Conservation (phyloP, 2,797 vertebrate species). For the Gambelia wislizenii region DNA sequence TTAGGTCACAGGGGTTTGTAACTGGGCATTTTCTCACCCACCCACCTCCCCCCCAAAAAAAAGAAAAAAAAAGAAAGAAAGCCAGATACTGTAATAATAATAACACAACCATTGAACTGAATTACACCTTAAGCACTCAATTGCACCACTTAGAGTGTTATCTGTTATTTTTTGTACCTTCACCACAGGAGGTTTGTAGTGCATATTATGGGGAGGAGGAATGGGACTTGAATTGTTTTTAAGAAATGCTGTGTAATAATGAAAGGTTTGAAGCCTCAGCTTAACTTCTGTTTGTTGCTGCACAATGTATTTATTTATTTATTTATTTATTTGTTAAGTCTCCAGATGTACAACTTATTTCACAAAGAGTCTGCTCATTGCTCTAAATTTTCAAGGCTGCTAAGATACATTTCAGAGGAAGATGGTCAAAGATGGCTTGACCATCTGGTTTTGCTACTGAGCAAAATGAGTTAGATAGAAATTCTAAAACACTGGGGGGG, state of each 20-base stretch:
- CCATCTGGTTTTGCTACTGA: conserved; percentile 41
- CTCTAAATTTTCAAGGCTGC: not conserved
- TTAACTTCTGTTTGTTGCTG: not conserved
- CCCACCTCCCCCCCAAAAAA: too few relatives aligned
- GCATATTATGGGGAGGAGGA: not conserved
- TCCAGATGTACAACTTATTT: not conserved
- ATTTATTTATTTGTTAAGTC: not conserved
- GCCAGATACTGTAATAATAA: conserved; percentile 1
- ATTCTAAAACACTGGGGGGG: not conserved
- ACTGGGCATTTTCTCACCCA: not conserved
- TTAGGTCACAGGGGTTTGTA: not conserved
- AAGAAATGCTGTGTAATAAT: conserved; percentile 7
- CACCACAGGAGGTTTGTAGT: not conserved
- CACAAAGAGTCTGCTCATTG: not conserved
- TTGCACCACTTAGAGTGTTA: conserved; percentile 1
- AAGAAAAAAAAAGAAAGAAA: too few relatives aligned
- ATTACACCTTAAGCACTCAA: conserved; percentile 18
- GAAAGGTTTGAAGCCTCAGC: not conserved
- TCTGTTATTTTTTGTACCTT: not conserved
- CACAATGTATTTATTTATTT: not conserved
- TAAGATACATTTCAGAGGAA: not conserved
- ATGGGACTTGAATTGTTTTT: conserved; percentile 12
- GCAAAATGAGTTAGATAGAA: conserved; percentile 5
- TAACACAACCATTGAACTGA: not conserved
- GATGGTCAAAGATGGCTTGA: conserved; percentile 13